Percentiles rank a stretch among this genome's conserved stretches.
Evolutionary conservation across 2,888 invertebrate genomes (phyloP).

Genomic region (Myopa tessellatipennis): DNA sequence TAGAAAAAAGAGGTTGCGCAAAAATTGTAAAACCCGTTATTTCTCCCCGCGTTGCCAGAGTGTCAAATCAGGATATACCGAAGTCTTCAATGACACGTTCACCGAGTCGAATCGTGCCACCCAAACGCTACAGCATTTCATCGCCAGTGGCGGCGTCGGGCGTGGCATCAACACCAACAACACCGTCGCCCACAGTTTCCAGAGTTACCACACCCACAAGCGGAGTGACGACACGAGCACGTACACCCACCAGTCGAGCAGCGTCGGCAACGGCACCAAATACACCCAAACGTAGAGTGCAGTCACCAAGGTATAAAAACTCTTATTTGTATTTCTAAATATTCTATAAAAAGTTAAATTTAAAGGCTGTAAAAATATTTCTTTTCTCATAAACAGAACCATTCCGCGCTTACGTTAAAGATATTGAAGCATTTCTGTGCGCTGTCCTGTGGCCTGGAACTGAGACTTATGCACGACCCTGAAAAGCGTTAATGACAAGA

Average conservation of each 20-base stretch:
- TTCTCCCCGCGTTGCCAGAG: conserved; percentile 62
- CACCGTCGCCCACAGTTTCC: conserved; percentile 27
- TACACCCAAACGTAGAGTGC: conserved; percentile 66
- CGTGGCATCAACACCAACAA: background rate
- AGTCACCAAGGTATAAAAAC: conserved; percentile 61
- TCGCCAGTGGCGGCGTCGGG: conserved; percentile 44
- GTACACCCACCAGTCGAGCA: conserved; percentile 60
- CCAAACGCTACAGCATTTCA: conserved; percentile 65
- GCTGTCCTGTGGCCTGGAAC: conserved; percentile 1
- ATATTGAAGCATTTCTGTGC: background rate
- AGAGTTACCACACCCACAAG: conserved; percentile 50
- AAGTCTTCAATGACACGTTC: conserved; percentile 60
- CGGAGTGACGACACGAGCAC: conserved; percentile 53
- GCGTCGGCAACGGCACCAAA: conserved; percentile 55
- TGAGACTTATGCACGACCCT: background rate
- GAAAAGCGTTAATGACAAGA: background rate
- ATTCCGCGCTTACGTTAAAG: conserved; percentile 63
- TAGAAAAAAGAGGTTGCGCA: conserved; percentile 2
- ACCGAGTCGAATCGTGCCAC: conserved; percentile 67
- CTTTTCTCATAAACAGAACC: conserved; percentile 54
- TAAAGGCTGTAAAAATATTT: background rate
- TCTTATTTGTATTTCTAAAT: background rate
- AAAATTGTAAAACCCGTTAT: conserved; percentile 43
- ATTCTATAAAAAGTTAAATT: too few relatives aligned
- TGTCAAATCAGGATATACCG: conserved; percentile 57